phyloP scores from a whole-genome alignment of 2,113 vertebrate species.

The Phyllopteryx taeniolatus region DNA sequence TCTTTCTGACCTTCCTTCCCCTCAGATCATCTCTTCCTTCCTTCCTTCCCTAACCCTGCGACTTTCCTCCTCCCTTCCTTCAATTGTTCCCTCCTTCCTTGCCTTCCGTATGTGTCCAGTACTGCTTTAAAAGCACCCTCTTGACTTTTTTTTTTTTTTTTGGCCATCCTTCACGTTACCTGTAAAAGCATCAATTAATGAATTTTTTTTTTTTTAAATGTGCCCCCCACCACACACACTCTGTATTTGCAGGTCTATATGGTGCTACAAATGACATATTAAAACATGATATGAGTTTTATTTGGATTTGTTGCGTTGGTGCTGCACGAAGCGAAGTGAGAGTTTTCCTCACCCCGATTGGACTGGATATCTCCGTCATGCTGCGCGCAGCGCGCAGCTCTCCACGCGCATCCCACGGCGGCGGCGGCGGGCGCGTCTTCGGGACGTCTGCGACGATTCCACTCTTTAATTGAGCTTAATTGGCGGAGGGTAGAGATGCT shows the following conservation, averaged over 20 bases:
- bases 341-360: slow-evolving; percentile 45
- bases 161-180: neutral
- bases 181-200: too few relatives aligned
- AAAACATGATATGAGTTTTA: neutral
- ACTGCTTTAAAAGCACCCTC: too few relatives aligned
- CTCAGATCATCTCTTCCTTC: too few relatives aligned
- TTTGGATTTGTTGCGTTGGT: neutral
- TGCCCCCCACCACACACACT: too few relatives aligned
- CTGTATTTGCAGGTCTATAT: neutral
- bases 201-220: too few relatives aligned
- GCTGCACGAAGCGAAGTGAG: neutral
- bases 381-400: slow-evolving; percentile 32
- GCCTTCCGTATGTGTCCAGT: too few relatives aligned
- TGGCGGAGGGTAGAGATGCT: neutral
- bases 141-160: neutral
- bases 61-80: too few relatives aligned
- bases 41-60: too few relatives aligned
- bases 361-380: slow-evolving; percentile 52
- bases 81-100: too few relatives aligned
- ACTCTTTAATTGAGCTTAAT: neutral
- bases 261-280: neutral
- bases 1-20: too few relatives aligned
- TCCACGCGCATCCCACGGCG: neutral
- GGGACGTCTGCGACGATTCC: neutral
- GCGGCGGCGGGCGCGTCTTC: neutral